Base-by-base conservation (phyloP, 1,140 invertebrate genomes). In the Plodia interpunctella region DNA sequence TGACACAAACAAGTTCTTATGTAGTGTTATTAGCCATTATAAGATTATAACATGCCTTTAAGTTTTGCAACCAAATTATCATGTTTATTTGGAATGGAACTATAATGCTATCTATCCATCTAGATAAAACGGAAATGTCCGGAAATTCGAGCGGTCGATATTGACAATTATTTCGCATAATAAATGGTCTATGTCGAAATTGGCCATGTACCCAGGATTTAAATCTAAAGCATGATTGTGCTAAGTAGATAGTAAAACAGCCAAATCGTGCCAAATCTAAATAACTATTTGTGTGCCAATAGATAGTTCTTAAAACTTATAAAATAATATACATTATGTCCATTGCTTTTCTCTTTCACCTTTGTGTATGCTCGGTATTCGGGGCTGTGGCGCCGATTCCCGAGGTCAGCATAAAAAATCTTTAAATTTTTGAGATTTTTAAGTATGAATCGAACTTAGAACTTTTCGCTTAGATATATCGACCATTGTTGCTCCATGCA, bases 11-110 rank as follows among this genome's bases (percentile, higher is more conserved):
- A n/a, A n/a, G n/a, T n/a, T n/a, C n/a, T n/a, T n/a, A n/a, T n/a
- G n/a, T n/a, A n/a, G 6, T 25, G 21, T 25, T 2, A 25, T 25
- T 25, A 25, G 6, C 2, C 2, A 6, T 3, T 25, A 25, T 25
- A 25, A 25, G 21, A 3, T 25, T 25, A 25, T 25, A 25, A 25
- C 21, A 6, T 25, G 62, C 63, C 55, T 32, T 61, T 38, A 51
- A 51, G 59, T 83, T 80, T 81, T 71, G 72, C 74, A 79, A 78
- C 60, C 58, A 54, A 66, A 83, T 80, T 78, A 81, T 73, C 69
- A 72, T 75, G 68, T 74, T 69, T 58, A 62, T 79, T 74, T 79
- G 73, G 73, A 77, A 81, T 68, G 68, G 72, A 59, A 65, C 65
- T 76, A 77, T 76, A 74, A 74, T 65, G 66, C 65, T 65, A 63